Evolutionary conservation across 2,888 invertebrate genomes (phyloP).

Genomic region (Bhutanitis thaidina): DNA sequence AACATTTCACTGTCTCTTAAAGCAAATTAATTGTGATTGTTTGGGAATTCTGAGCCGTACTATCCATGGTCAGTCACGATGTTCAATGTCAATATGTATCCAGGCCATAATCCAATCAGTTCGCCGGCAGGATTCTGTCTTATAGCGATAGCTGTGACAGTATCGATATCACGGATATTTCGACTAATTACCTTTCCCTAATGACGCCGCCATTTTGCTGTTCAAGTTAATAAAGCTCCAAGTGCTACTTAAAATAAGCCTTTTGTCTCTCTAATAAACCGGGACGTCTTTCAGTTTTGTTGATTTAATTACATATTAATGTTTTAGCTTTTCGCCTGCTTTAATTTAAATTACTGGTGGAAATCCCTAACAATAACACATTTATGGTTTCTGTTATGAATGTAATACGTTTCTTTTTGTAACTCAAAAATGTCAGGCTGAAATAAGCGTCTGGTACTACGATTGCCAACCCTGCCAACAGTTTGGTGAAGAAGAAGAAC

Average conservation of each 20-base stretch:
- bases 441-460: too few species aligned
- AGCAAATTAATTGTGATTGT: background rate
- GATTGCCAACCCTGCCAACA: too few species aligned
- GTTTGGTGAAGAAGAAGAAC: too few species aligned
- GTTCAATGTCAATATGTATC: constrained; percentile 10
- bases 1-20: too few species aligned
- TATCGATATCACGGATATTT: constrained; percentile 5
- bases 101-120: constrained; percentile 1
- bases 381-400: background rate
- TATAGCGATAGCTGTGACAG: background rate
- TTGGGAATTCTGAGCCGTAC: background rate
- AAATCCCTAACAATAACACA: background rate
- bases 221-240: constrained; percentile 43
- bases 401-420: too few species aligned
- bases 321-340: constrained; percentile 11
- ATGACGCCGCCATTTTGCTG: constrained; percentile 47
- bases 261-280: constrained; percentile 26
- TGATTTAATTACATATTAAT: constrained; percentile 34
- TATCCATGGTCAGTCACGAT: constrained; percentile 16
- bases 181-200: constrained; percentile 17
- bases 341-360: background rate
- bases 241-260: constrained; percentile 31
- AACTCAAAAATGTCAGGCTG: too few species aligned
- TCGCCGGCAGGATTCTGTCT: background rate
- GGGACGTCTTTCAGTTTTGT: constrained; percentile 26